A percentile compares a stretch with the other conserved stretches of the same genome.
phyloP scores from a whole-genome alignment of 2,888 invertebrate species.

The Scaeva pyrastri region DNA sequence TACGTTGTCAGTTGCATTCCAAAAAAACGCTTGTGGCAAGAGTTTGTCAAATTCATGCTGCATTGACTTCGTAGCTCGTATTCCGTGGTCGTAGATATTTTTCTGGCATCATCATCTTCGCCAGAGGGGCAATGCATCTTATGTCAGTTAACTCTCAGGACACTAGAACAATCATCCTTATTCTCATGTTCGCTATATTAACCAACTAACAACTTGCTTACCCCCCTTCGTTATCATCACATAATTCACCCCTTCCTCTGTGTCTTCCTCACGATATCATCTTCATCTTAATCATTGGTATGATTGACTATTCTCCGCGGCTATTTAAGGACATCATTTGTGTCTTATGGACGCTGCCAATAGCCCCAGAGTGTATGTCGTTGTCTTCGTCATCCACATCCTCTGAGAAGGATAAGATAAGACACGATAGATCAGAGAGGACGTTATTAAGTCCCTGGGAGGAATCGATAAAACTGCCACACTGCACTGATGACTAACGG shows the following conservation, averaged over 20 bases:
- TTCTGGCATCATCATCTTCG: constrained; percentile 1
- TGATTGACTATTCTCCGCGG: constrained; percentile 56
- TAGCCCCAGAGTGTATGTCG: constrained; percentile 28
- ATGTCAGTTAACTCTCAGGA: constrained; percentile 19
- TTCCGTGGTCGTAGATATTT: not conserved
- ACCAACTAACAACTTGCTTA: not conserved
- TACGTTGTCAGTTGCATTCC: not conserved
- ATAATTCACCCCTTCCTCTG: not conserved
- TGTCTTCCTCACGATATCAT: not conserved
- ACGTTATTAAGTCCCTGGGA: constrained; percentile 39
- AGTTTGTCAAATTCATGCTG: not conserved
- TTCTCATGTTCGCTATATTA: constrained; percentile 22
- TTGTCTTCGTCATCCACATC: constrained; percentile 2
- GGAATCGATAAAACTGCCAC: constrained; percentile 50
- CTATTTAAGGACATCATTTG: constrained; percentile 45
- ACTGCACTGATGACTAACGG: not conserved
- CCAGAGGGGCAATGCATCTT: constrained; percentile 36
- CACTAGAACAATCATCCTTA: constrained; percentile 32
- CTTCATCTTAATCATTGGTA: constrained; percentile 44
- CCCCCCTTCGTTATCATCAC: not conserved
- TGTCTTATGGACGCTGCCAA: constrained; percentile 27
- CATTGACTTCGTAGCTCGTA: not conserved
- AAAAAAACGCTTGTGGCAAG: not conserved
- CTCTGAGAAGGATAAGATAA: constrained; percentile 36
- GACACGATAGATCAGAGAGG: constrained; percentile 50